These are phyloP conservation scores for Pantherophis guttatus DNA, from an alignment of 2,113 vertebrate species.

Conservation along the genomic window DNA sequence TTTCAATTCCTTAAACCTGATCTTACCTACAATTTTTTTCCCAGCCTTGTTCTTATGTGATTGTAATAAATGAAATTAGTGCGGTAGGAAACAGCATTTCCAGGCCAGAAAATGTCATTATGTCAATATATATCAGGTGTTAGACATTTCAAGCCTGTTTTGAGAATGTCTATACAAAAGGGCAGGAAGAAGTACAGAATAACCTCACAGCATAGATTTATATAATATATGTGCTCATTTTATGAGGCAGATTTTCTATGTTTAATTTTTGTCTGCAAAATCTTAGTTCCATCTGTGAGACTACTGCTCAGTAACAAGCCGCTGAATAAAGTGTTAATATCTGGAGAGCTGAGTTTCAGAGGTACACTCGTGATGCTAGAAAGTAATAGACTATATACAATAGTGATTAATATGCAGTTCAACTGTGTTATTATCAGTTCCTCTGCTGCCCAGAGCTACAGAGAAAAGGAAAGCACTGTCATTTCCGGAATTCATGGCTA, in stretches of 20 bases:
- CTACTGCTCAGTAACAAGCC: background rate
- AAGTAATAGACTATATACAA: background rate
- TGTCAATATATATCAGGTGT: background rate
- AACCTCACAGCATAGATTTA: background rate
- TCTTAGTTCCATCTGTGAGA: background rate
- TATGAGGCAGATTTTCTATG: background rate
- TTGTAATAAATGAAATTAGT: background rate
- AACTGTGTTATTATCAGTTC: background rate
- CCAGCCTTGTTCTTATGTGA: background rate
- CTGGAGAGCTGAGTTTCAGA: background rate
- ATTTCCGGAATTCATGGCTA: background rate
- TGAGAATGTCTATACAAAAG: background rate
- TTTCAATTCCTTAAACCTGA: constrained; percentile 2
- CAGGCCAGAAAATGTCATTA: background rate
- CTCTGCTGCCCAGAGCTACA: background rate
- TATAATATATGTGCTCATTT: background rate
- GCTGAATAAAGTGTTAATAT: background rate
- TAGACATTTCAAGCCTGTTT: background rate
- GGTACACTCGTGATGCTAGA: background rate
- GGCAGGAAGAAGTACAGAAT: background rate
- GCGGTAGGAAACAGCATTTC: background rate
- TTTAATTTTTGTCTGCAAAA: background rate
- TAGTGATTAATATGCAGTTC: background rate
- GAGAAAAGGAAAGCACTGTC: background rate
- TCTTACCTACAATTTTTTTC: background rate